phyloP scores from a whole-genome alignment of 2,797 vertebrate species.

The Sebastes reedi region DNA sequence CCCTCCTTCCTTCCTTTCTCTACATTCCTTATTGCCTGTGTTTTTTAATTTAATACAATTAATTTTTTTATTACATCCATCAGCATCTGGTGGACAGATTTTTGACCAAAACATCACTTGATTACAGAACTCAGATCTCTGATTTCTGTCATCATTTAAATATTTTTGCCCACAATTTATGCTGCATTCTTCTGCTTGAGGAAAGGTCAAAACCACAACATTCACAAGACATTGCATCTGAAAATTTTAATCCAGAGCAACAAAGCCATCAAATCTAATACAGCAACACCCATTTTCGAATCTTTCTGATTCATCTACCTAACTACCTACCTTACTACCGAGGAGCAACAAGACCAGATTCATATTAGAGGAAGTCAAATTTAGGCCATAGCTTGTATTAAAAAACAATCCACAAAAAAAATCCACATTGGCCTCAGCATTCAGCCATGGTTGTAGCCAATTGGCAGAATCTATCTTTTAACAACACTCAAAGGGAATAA shows the following conservation, averaged over 20 bases:
- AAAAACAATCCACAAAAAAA: not conserved
- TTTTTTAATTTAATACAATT: not conserved
- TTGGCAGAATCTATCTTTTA: not conserved
- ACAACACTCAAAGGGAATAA: not conserved
- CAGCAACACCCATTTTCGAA: not conserved
- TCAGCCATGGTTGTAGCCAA: not conserved
- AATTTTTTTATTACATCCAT: not conserved
- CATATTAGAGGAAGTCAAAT: not conserved
- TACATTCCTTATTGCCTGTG: not conserved
- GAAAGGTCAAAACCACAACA: not conserved
- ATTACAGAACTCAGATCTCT: not conserved
- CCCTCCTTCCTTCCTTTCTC: slow-evolving; percentile 29
- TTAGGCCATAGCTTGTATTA: not conserved
- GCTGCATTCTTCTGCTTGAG: not conserved
- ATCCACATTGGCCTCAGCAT: not conserved
- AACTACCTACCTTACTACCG: not conserved
- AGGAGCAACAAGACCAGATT: not conserved
- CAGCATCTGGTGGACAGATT: not conserved
- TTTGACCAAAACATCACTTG: not conserved
- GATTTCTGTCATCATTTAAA: not conserved
- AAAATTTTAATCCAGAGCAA: not conserved
- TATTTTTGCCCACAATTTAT: not conserved
- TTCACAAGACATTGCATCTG: not conserved
- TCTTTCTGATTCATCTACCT: not conserved
- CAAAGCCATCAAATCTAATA: not conserved